These are phyloP conservation scores for Actinopyga echinites DNA, from an alignment of 53 echinoderm and acorn worm species.

Conservation along the genomic window DNA sequence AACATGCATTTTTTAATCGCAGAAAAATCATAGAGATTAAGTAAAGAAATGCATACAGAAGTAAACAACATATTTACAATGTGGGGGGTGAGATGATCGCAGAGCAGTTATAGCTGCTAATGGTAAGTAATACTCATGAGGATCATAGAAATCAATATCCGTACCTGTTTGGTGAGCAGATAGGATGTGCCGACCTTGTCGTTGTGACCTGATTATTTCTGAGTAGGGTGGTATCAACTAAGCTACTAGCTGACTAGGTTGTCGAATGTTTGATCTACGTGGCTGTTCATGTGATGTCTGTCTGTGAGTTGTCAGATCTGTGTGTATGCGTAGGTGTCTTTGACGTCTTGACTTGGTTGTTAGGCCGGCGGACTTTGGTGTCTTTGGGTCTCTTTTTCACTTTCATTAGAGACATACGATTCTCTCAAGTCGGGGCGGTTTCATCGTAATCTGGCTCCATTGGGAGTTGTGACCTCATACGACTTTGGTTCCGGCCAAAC, in stretches of 20 bases:
- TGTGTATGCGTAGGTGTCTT: too few species aligned
- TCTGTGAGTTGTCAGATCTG: background rate
- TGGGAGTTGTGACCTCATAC: background rate
- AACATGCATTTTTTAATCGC: too few species aligned
- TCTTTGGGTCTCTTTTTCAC: background rate
- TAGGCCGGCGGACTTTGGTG: background rate
- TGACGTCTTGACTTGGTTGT: too few species aligned
- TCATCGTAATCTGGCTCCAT: background rate
- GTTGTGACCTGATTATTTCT: background rate
- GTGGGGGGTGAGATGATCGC: too few species aligned
- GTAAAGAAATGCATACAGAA: too few species aligned
- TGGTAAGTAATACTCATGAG: too few species aligned
- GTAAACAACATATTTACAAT: too few species aligned
- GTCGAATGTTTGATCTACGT: background rate
- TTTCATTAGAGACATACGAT: background rate
- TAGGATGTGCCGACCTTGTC: background rate
- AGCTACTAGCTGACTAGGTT: background rate
- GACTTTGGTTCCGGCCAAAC: conserved; percentile 5
- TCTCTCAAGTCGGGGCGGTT: background rate
- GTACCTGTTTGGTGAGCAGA: background rate
- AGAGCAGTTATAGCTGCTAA: too few species aligned
- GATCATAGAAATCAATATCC: background rate
- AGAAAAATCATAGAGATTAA: too few species aligned
- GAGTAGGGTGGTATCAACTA: background rate
- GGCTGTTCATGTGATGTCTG: background rate